Evolutionary conservation across 2,797 vertebrate species (phyloP).

Genomic region (Sebastes oblongus): DNA sequence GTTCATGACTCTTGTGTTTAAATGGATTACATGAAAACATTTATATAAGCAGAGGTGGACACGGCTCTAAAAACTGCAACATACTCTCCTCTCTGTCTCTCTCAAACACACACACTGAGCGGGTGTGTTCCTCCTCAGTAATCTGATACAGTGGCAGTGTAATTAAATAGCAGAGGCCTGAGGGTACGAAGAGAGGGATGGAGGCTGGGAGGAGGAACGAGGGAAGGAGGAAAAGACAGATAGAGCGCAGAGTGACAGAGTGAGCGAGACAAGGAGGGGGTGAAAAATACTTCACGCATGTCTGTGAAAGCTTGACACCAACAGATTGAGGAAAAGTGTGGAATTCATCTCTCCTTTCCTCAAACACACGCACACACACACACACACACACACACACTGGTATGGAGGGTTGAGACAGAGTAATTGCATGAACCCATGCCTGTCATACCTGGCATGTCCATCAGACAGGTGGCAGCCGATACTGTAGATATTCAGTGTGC

Average conservation of each 20-base stretch:
- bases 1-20: conserved; percentile 58
- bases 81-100: background rate
- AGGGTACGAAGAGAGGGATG: conserved; percentile 55
- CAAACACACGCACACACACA: conserved; percentile 3
- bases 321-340: conserved; percentile 56
- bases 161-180: conserved; percentile 75
- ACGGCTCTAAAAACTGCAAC: conserved; percentile 39
- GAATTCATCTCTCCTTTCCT: conserved; percentile 35
- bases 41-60: conserved; percentile 36
- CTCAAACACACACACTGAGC: conserved; percentile 17
- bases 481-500: conserved; percentile 20
- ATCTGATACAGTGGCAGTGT: conserved; percentile 73
- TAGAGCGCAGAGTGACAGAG: conserved; percentile 49
- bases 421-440: conserved; percentile 59
- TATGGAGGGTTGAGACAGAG: conserved; percentile 37
- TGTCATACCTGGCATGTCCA: conserved; percentile 51
- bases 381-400: background rate
- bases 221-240: conserved; percentile 46
- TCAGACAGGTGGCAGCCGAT: conserved; percentile 59
- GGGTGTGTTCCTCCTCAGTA: conserved; percentile 68
- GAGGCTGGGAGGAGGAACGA: conserved; percentile 47
- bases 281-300: conserved; percentile 55
- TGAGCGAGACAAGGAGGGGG: conserved; percentile 38
- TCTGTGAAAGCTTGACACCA: conserved; percentile 60
- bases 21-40: conserved; percentile 61